phyloP scores from a whole-genome alignment of 2,888 invertebrate species.

The Trissolcus brochymenae region DNA sequence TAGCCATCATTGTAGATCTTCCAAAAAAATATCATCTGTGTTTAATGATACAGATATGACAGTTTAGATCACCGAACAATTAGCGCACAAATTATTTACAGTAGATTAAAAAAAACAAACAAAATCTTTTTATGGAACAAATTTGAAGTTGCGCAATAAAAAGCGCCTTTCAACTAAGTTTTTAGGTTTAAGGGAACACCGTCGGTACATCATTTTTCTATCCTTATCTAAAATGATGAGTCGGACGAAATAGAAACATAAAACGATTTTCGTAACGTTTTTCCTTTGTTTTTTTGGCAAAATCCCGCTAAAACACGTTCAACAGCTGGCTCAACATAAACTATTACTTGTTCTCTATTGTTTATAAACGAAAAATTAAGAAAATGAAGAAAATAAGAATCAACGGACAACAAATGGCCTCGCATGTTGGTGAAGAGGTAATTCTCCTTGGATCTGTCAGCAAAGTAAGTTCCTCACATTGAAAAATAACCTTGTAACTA shows the following conservation, averaged over 20 bases:
- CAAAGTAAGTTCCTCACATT: conserved; percentile 59
- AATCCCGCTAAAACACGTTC: conserved; percentile 3
- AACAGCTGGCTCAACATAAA: neutral
- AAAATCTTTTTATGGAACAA: neutral
- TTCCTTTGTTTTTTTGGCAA: neutral
- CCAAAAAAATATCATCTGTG: neutral
- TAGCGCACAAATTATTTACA: neutral
- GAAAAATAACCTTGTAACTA: conserved; percentile 1
- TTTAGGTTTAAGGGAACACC: too few species aligned
- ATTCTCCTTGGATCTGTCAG: conserved; percentile 67
- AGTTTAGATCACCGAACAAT: neutral
- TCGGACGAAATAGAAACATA: neutral
- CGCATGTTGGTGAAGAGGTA: conserved; percentile 64
- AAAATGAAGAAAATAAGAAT: conserved; percentile 56
- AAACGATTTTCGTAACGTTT: neutral
- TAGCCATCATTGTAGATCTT: neutral
- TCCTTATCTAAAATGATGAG: neutral
- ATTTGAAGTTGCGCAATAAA: neutral
- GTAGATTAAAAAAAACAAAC: neutral
- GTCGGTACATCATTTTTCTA: too few species aligned
- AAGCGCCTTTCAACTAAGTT: too few species aligned
- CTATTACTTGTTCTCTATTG: neutral
- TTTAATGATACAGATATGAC: neutral
- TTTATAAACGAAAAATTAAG: neutral
- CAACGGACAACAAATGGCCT: conserved; percentile 64